Evolutionary conservation across 2,888 invertebrate genomes (phyloP).

Genomic region (Petrolisthes cinctipes): DNA sequence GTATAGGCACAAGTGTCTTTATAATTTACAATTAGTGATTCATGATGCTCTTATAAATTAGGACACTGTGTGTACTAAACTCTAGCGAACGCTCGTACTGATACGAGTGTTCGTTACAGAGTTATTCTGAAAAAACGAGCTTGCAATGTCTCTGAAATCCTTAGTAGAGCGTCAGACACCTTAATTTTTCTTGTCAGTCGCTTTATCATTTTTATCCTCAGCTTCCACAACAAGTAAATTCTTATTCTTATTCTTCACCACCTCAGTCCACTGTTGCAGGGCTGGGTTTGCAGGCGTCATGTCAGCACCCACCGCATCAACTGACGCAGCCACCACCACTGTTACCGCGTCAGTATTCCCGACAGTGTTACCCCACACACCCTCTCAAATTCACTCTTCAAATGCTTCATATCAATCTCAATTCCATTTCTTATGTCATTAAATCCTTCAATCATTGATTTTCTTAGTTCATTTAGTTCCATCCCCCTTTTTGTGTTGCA

Average conservation of each 20-base stretch:
- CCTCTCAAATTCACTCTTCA: neutral
- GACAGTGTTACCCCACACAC: neutral
- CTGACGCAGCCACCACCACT: neutral
- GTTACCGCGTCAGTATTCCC: neutral
- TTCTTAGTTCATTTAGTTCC: neutral
- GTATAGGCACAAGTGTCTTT: too few species aligned
- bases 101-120: too few species aligned
- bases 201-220: neutral
- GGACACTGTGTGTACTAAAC: too few species aligned
- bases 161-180: too few species aligned
- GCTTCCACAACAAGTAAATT: slow-evolving; percentile 5
- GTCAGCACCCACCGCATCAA: neutral
- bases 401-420: neutral
- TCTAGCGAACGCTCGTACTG: too few species aligned
- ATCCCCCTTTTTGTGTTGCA: neutral
- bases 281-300: too few species aligned
- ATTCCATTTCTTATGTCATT: neutral
- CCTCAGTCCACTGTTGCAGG: slow-evolving; percentile 6
- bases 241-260: slow-evolving; percentile 3
- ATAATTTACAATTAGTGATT: too few species aligned
- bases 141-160: too few species aligned
- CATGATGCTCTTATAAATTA: too few species aligned
- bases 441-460: neutral
- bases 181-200: too few species aligned
- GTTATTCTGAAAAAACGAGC: too few species aligned